A percentile compares a stretch with the other conserved stretches of the same genome.
These are phyloP conservation scores for Monodelphis domestica DNA, from an alignment of 2,797 vertebrate species.

Conservation along the genomic window DNA sequence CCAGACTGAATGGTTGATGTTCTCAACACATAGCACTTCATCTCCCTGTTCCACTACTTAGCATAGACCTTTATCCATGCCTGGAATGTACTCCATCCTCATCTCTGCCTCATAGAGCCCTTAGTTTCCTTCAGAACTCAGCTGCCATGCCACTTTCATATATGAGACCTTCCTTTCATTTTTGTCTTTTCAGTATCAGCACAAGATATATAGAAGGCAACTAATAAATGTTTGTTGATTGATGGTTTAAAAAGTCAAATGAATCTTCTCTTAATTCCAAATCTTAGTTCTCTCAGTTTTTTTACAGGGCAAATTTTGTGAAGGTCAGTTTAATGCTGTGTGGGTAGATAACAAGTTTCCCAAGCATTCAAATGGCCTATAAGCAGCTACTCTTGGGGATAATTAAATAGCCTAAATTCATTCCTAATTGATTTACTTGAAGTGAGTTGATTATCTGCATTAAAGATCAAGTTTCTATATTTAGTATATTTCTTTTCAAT, in stretches of 20 bases:
- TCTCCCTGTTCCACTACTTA: neutral
- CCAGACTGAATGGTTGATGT: too few species aligned
- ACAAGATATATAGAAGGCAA: neutral
- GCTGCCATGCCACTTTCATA: neutral
- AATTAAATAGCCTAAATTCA: neutral
- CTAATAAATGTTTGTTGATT: neutral
- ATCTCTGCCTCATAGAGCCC: neutral
- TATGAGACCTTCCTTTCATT: neutral
- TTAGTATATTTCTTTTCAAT: conserved; percentile 31
- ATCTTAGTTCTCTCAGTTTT: neutral
- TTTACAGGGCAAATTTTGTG: conserved; percentile 3
- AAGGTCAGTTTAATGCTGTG: conserved; percentile 16
- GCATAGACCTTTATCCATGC: neutral
- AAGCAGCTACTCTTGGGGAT: neutral
- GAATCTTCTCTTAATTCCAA: neutral
- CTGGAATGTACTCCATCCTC: neutral
- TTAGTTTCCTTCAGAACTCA: neutral
- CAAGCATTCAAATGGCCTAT: too few species aligned
- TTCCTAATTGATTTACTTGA: neutral
- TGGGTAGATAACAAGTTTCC: conserved; percentile 15
- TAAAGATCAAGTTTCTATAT: neutral
- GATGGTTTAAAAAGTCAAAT: neutral
- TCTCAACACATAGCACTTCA: too few species aligned
- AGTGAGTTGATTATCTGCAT: conserved; percentile 3
- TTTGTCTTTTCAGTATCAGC: neutral